These are phyloP conservation scores for Caenorhabditis briggsae DNA, from an alignment of 1,140 invertebrate genomes.

Conservation along the genomic window DNA sequence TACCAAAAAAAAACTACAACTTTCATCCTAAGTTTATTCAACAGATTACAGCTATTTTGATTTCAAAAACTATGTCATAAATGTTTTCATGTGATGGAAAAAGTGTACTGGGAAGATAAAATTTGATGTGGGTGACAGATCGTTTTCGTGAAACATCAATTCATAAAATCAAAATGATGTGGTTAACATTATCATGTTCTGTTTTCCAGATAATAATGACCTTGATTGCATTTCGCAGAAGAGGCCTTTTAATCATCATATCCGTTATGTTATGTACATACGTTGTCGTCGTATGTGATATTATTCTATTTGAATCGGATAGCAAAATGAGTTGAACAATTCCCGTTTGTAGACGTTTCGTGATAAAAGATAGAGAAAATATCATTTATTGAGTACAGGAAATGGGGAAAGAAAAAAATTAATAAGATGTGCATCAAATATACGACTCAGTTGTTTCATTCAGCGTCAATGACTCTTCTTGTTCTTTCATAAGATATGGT, in stretches of 20 bases:
- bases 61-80: too few species aligned
- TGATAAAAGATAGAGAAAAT: background rate
- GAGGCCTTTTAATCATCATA: slow-evolving; percentile 2
- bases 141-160: background rate
- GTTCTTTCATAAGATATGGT: slow-evolving; percentile 17
- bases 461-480: background rate
- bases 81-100: too few species aligned
- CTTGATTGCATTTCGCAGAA: slow-evolving; percentile 18
- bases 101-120: too few species aligned
- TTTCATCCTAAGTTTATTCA: too few species aligned
- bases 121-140: background rate
- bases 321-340: background rate
- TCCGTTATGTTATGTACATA: slow-evolving; percentile 7
- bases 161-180: background rate
- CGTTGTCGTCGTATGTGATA: slow-evolving; percentile 17
- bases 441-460: slow-evolving; percentile 19
- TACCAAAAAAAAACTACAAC: too few species aligned
- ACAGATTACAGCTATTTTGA: too few species aligned
- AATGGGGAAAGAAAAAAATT: too few species aligned
- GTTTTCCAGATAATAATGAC: slow-evolving; percentile 48
- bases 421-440: background rate
- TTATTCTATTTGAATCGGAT: slow-evolving; percentile 9
- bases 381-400: background rate
- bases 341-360: background rate
- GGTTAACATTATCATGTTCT: slow-evolving; percentile 50